phyloP scores from a whole-genome alignment of 2,888 invertebrate genomes.

The Caenorhabditis wallacei region DNA sequence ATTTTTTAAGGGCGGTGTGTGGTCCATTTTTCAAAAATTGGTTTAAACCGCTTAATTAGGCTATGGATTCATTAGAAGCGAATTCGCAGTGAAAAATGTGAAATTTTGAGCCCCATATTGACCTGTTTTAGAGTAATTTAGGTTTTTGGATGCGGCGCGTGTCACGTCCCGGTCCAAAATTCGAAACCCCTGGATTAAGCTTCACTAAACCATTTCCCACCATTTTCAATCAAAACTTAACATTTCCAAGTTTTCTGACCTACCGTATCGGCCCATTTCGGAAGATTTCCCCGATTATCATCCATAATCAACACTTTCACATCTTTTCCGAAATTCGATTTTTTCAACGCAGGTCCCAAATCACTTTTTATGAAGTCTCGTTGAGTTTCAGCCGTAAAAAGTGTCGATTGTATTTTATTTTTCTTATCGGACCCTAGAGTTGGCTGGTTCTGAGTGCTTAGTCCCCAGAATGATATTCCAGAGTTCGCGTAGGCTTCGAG shows the following conservation, averaged over 20 bases:
- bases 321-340: conserved; percentile 86
- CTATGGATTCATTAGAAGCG: too few species aligned
- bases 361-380: conserved; percentile 88
- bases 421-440: conserved; percentile 84
- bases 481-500: conserved; percentile 88
- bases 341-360: conserved; percentile 88
- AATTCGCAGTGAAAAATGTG: background rate
- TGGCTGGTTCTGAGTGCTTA: conserved; percentile 93
- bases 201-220: too few species aligned
- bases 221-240: too few species aligned
- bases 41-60: too few species aligned
- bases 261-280: conserved; percentile 87
- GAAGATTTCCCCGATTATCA: conserved; percentile 85
- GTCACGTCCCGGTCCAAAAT: too few species aligned
- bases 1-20: too few species aligned
- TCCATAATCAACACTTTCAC: conserved; percentile 89
- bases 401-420: conserved; percentile 88
- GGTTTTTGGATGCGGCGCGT: background rate
- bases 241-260: too few species aligned
- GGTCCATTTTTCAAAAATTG: too few species aligned
- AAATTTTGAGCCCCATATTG: conserved; percentile 9
- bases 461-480: conserved; percentile 88
- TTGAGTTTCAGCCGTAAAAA: conserved; percentile 84
- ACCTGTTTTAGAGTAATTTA: too few species aligned
- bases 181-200: too few species aligned